A percentile compares a stretch with the other conserved stretches of the same genome.
These are phyloP conservation scores for Odocoileus hemionus DNA, from an alignment of 2,113 vertebrate genomes.

Conservation along the genomic window DNA sequence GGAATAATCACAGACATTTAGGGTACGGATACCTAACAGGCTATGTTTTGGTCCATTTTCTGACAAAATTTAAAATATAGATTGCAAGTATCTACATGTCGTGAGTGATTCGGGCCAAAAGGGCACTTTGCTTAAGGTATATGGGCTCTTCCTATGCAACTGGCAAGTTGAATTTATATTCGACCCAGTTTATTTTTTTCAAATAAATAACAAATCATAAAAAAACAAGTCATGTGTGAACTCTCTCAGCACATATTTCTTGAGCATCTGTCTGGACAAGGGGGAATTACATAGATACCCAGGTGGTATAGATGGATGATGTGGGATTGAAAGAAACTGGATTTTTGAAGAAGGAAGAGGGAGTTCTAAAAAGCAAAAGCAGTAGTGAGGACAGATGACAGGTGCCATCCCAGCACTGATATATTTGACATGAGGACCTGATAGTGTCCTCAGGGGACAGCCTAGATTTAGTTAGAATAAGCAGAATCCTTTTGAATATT, in stretches of 20 bases:
- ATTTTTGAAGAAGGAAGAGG: not conserved
- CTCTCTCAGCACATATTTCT: not conserved
- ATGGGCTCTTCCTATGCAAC: not conserved
- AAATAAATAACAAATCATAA: not conserved
- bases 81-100: not conserved
- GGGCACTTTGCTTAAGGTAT: not conserved
- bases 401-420: not conserved
- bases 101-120: not conserved
- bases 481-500: not conserved
- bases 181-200: not conserved
- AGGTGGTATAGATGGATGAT: not conserved
- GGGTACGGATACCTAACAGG: not conserved
- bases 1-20: conserved; percentile 18
- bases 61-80: conserved; percentile 2
- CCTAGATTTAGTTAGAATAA: not conserved
- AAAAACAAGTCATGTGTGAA: not conserved
- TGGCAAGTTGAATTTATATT: not conserved
- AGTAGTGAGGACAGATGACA: not conserved
- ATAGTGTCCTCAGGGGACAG: not conserved
- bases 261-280: not conserved
- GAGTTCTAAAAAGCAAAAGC: not conserved
- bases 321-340: not conserved
- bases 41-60: not conserved
- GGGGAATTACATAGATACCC: accelerated
- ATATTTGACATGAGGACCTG: not conserved